These are phyloP conservation scores for Cirrhinus mrigala DNA, from an alignment of 2,797 vertebrate species.

Conservation along the genomic window DNA sequence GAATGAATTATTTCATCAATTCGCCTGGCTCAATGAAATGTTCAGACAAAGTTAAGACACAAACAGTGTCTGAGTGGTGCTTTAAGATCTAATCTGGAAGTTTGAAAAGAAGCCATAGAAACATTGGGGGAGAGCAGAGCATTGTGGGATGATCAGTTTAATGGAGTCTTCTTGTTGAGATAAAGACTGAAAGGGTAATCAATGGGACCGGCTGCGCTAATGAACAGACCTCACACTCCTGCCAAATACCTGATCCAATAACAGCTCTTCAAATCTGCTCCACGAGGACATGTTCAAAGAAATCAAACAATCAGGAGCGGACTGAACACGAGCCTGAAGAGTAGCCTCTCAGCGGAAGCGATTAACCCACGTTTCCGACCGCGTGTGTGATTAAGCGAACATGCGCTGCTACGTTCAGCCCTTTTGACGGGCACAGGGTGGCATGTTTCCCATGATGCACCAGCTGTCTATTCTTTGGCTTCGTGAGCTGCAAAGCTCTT, in stretches of 20 bases:
- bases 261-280: constrained; percentile 42
- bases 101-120: constrained; percentile 32
- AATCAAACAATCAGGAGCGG: constrained; percentile 36
- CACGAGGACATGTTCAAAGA: constrained; percentile 37
- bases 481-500: constrained; percentile 39
- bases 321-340: constrained; percentile 22
- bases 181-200: constrained; percentile 52
- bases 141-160: constrained; percentile 48
- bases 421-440: background rate
- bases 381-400: constrained; percentile 24
- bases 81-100: constrained; percentile 2
- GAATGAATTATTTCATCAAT: too few relatives aligned
- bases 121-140: constrained; percentile 1
- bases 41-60: background rate
- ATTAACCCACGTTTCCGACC: constrained; percentile 10
- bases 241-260: constrained; percentile 51
- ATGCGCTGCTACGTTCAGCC: background rate
- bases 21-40: background rate
- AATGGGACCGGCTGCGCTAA: constrained; percentile 41
- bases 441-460: constrained; percentile 37
- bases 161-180: constrained; percentile 53
- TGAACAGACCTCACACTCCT: constrained; percentile 44
- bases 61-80: background rate
- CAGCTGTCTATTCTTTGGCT: constrained; percentile 32
- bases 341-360: constrained; percentile 23